Base-by-base conservation (phyloP, 2,888 invertebrate species). In the Pandemis corylana region DNA sequence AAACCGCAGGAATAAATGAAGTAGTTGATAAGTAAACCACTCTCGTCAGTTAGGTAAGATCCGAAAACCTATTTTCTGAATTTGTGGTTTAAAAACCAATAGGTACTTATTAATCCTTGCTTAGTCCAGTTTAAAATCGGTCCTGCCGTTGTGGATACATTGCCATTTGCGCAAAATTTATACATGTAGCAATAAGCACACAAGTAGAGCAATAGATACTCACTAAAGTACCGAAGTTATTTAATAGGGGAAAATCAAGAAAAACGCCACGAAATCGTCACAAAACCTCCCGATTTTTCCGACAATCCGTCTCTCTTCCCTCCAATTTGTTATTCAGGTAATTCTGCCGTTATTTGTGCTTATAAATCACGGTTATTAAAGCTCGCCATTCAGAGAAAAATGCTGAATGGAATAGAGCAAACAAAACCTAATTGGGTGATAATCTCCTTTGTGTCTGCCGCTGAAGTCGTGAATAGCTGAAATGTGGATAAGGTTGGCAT, bases 341-440 rank as follows among this genome's bases (percentile, higher is more conserved):
- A 86, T 87, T 85, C 85, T 76, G 78, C 78, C 79, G 77, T 85
- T 83, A 83, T 84, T 84, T 84, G 81, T 79, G 78, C 77, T 81
- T 82, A 85, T 85, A 87, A 86, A 87, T 87, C 85, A 85, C 80
- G 71, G 79, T 81, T 82, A 84, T 86, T 83, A 83, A 79, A 79
- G 77, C 78, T 72, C 80, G 61, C 69, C 28, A 69, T 75, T 75
- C 75, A 67, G 62, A 42, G 44, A 74, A 74, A 68, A 74, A 74
- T 63, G 70, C 66, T 67, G 53, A 71, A 71, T 67, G 61, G 66
- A 13, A 68, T 68, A 68, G 67, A 75, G 75, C 75, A 75, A 75
- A 75, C 75, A 75, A 71, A 75, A 67, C 67, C 65, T 74, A 74
- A 74, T 74, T 73, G 73, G 70, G 70, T 70, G 70, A 74, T 74